A percentile compares a stretch with the other conserved stretches of the same genome.
Conservation (phyloP, 2,888 invertebrate species). For the Drosophila ezoana region DNA sequence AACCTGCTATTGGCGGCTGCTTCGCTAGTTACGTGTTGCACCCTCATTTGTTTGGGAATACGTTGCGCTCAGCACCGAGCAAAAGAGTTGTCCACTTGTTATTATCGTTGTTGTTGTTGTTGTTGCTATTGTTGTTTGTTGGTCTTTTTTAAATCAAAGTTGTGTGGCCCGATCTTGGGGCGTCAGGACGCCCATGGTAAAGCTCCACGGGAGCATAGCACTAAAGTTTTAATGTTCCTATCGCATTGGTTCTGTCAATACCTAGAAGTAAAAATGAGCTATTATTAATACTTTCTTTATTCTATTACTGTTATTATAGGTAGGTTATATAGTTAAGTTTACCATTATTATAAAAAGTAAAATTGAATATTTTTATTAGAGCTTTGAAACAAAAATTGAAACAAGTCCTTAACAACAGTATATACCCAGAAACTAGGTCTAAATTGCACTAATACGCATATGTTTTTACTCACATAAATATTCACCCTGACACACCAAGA, state of each 20-base stretch:
- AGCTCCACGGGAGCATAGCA: constrained; percentile 43
- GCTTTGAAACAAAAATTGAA: too few relatives aligned
- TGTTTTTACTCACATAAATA: too few relatives aligned
- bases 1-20: constrained; percentile 46
- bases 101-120: background rate
- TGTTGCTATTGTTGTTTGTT: background rate
- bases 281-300: background rate
- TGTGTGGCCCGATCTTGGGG: constrained; percentile 36
- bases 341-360: too few relatives aligned
- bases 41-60: constrained; percentile 43
- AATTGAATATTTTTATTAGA: too few relatives aligned
- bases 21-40: constrained; percentile 48
- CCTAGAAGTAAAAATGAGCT: constrained; percentile 9
- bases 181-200: constrained; percentile 62
- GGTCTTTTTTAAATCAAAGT: constrained; percentile 19
- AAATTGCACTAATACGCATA: too few relatives aligned
- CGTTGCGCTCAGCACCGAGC: constrained; percentile 22
- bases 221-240: constrained; percentile 25
- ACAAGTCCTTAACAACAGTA: too few relatives aligned
- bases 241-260: constrained; percentile 18
- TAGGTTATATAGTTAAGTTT: too few relatives aligned
- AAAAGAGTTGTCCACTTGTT: constrained; percentile 12
- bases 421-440: too few relatives aligned
- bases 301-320: background rate
- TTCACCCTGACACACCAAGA: too few relatives aligned